Evolutionary conservation across 92 coral and sea anemone species (phyloP).

Genomic region (Phenganax marumi): DNA sequence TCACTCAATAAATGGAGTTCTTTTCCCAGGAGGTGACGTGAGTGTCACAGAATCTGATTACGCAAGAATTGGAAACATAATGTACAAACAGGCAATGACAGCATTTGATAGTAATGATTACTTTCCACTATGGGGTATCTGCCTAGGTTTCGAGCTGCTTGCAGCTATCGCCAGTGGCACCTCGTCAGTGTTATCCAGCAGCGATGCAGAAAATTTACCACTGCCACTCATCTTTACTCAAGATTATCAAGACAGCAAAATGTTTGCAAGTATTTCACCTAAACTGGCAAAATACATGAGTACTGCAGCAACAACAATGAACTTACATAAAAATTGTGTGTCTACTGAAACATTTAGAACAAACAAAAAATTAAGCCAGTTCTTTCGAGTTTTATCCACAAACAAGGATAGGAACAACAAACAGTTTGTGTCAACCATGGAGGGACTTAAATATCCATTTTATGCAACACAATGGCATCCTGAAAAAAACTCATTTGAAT

Average conservation of each 20-base stretch:
- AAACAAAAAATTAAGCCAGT: conserved; percentile 37
- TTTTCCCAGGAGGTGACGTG: conserved; percentile 89
- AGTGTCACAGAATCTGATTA: conserved; percentile 68
- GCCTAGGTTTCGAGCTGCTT: conserved; percentile 83
- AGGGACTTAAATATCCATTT: conserved; percentile 64
- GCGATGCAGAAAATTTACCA: conserved; percentile 72
- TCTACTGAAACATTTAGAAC: conserved; percentile 55
- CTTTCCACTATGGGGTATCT: conserved; percentile 96
- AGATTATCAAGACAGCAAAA: conserved; percentile 61
- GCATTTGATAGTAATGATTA: conserved; percentile 80
- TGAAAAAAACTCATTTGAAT: conserved; percentile 51
- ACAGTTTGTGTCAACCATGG: conserved; percentile 75
- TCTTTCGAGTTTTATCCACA: conserved; percentile 70
- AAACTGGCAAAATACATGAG: conserved; percentile 53
- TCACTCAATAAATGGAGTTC: conserved; percentile 79
- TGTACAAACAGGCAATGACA: conserved; percentile 73
- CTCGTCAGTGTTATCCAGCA: conserved; percentile 50
- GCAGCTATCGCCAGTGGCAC: conserved; percentile 68
- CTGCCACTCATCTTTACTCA: conserved; percentile 75
- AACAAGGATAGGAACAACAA: conserved; percentile 69
- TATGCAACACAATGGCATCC: conserved; percentile 60
- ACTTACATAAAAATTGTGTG: conserved; percentile 69
- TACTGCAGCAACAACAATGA: conserved; percentile 56
- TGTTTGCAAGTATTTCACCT: conserved; percentile 64
- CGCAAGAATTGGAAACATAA: conserved; percentile 63